These are phyloP conservation scores for Nannospalax galili DNA, from an alignment of 2,113 vertebrate genomes.

Conservation along the genomic window DNA sequence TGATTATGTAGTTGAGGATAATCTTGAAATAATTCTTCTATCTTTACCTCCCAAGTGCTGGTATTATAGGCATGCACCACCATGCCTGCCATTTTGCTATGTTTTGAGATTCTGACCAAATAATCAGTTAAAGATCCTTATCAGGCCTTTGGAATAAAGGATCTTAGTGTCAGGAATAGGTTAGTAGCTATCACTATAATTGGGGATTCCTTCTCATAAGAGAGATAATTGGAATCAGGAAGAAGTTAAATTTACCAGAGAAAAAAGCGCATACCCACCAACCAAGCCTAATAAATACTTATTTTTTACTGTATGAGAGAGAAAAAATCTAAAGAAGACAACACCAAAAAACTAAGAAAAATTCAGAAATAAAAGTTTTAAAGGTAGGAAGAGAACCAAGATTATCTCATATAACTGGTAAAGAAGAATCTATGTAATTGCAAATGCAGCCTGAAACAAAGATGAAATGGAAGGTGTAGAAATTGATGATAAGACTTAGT, in stretches of 20 bases:
- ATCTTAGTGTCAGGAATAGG: not conserved
- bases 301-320: not conserved
- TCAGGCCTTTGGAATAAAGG: not conserved
- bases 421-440: too few relatives aligned
- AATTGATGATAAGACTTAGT: not conserved
- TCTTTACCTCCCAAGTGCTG: not conserved
- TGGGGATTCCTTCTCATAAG: conserved; percentile 25
- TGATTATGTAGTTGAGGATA: not conserved
- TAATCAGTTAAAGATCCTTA: not conserved
- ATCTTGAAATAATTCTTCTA: too few relatives aligned
- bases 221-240: not conserved
- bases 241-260: conserved; percentile 6
- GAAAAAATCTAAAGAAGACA: not conserved
- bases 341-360: not conserved
- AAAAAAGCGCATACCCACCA: not conserved
- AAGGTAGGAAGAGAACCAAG: not conserved
- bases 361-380: not conserved
- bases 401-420: not conserved
- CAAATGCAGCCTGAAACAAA: conserved; percentile 36
- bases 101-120: conserved; percentile 2
- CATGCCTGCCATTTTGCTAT: not conserved
- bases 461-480: not conserved
- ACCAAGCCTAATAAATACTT: not conserved
- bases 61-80: not conserved
- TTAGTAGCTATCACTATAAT: conserved; percentile 9